Base-by-base conservation (phyloP, 2,888 invertebrate genomes). In the Ophion slaviceki region DNA sequence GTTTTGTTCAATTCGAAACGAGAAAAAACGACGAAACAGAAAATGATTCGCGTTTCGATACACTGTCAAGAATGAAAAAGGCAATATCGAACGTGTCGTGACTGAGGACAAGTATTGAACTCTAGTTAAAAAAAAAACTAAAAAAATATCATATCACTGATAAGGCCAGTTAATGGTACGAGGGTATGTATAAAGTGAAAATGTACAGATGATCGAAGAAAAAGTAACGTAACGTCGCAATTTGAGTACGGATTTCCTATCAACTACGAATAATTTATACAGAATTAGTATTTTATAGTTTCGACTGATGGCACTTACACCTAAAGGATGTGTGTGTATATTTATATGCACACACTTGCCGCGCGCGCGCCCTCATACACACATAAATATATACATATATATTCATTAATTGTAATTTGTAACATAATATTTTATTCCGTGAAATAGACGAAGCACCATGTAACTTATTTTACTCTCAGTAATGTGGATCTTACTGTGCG, bases 401-500 rank as follows among this genome's bases (percentile, higher is more conserved):
- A 57, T 36, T 36, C 75, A 75, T 68, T 92, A 91, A 91, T 89
- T 92, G 91, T 92, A 92, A 92, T 92, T 92, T 92, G 90, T 92
- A 92, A 89, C 88, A 92, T 92, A 90, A 91, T 92, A 91, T 91
- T 91, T 92, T 78, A 80, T 62, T 47, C 61, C 47, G 32, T 32
- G 62, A 90, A 90, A 91, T 90, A 79, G 71, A 76, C 77, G 80
- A 91, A 91, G 86, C 88, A 89, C 82, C 90, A 86, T 92, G 88
- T 92, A 92, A 93, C 90, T 92, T 92, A 92, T 92, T 92, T 92
- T 92, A 91, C 92, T 91, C 90, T 88, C 89, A 88, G 89, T 90
- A 91, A 91, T 89, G 91, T 91, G 90, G 90, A 91, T 90, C 86
- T 89, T 89, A 90, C 90, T 89, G 88, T 89, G 71, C 87, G 88